A percentile compares a stretch with the other conserved stretches of the same genome.
Evolutionary conservation across 2,113 vertebrate genomes (phyloP).

Genomic region (Arizona elegans): DNA sequence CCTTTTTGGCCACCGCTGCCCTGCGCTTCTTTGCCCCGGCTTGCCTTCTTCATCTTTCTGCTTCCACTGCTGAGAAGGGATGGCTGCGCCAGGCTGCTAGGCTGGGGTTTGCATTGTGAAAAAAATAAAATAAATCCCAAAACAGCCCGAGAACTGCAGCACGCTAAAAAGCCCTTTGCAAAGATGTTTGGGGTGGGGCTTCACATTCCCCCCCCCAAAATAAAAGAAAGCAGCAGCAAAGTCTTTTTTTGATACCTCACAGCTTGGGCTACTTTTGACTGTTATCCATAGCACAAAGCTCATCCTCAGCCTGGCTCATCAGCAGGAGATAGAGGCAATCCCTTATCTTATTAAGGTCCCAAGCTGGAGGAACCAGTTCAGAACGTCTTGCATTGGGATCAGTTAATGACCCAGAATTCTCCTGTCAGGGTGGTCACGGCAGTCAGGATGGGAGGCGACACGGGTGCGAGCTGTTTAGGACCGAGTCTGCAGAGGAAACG

Average conservation of each 20-base stretch:
- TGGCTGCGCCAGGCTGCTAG: neutral
- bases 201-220: neutral
- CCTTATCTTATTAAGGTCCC: neutral
- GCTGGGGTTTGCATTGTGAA: neutral
- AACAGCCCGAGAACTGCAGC: neutral
- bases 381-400: neutral
- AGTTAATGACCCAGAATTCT: neutral
- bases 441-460: no score
- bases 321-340: neutral
- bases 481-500: no score
- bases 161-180: neutral
- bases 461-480: no score
- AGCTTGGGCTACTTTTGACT: neutral
- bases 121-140: neutral
- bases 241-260: neutral
- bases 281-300: neutral
- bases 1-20: neutral
- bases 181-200: neutral
- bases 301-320: neutral
- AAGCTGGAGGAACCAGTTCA: no score
- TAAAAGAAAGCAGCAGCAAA: neutral
- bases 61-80: neutral
- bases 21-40: rapidly evolving
- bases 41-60: neutral
- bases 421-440: no score